Conservation (phyloP, 1,140 invertebrate species). For the Laodelphax striatellus region DNA sequence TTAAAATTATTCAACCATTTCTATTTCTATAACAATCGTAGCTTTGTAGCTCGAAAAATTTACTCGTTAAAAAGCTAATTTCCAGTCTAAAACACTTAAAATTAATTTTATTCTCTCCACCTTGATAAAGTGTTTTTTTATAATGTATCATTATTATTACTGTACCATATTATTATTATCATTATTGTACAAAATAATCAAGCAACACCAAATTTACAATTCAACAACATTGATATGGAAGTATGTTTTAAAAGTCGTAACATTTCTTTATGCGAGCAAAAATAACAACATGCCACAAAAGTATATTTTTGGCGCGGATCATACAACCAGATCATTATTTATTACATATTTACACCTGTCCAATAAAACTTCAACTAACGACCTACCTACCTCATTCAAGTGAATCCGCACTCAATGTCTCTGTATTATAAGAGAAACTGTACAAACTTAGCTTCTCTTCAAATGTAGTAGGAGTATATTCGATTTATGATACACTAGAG, state of each 20-base stretch:
- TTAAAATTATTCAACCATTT: too few relatives aligned
- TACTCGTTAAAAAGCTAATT: background rate
- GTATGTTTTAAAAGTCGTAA: slow-evolving; percentile 2
- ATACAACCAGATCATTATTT: background rate
- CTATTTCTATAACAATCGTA: too few relatives aligned
- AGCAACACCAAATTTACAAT: slow-evolving; percentile 11
- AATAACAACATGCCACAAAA: background rate
- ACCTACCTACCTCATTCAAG: background rate
- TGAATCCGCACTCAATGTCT: background rate
- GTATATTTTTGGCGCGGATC: background rate
- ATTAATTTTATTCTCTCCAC: too few relatives aligned
- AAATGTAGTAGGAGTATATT: too few relatives aligned
- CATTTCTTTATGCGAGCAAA: background rate
- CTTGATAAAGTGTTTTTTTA: too few relatives aligned
- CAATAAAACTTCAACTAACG: background rate
- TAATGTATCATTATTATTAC: background rate
- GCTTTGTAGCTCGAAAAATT: too few relatives aligned
- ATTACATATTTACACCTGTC: background rate
- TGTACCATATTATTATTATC: background rate
- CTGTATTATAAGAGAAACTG: background rate
- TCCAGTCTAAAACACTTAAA: slow-evolving; percentile 1
- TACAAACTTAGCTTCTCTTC: too few relatives aligned
- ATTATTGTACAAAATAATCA: slow-evolving; percentile 10
- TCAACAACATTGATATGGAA: slow-evolving; percentile 16
- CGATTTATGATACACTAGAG: too few relatives aligned